Conservation (phyloP, 1,140 invertebrate genomes). For the Drosophila subpulchrella region DNA sequence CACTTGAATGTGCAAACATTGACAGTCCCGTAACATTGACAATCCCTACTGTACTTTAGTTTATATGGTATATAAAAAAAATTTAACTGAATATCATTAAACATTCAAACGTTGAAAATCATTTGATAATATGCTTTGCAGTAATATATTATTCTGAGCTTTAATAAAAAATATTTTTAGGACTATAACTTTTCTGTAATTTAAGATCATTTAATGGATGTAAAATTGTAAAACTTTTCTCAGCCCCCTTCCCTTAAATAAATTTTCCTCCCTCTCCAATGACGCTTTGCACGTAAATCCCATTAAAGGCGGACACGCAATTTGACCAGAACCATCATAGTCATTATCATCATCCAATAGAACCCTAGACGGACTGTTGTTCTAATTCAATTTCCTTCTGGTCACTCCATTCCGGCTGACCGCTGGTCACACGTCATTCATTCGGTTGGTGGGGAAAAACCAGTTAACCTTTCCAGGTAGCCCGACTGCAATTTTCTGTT, state of each 20-base stretch:
- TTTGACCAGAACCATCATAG: conserved; percentile 48
- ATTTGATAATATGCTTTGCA: not conserved
- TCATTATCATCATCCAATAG: conserved; percentile 39
- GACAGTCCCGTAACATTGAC: conserved; percentile 1
- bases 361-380: conserved; percentile 56
- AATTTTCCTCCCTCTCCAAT: conserved; percentile 31
- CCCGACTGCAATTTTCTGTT: conserved; percentile 23
- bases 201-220: too few species aligned
- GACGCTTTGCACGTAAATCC: conserved; percentile 69
- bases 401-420: conserved; percentile 49
- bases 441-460: conserved; percentile 37
- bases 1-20: conserved; percentile 80
- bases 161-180: not conserved
- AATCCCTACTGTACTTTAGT: conserved; percentile 8
- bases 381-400: conserved; percentile 74
- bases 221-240: too few species aligned
- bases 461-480: conserved; percentile 62
- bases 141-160: not conserved
- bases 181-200: not conserved
- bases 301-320: conserved; percentile 69
- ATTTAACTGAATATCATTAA: too few species aligned
- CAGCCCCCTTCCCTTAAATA: not conserved
- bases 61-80: not conserved
- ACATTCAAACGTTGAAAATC: too few species aligned
- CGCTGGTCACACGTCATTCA: conserved; percentile 77